Evolutionary conservation across 2,797 vertebrate genomes (phyloP).

Genomic region (Chelmon rostratus): DNA sequence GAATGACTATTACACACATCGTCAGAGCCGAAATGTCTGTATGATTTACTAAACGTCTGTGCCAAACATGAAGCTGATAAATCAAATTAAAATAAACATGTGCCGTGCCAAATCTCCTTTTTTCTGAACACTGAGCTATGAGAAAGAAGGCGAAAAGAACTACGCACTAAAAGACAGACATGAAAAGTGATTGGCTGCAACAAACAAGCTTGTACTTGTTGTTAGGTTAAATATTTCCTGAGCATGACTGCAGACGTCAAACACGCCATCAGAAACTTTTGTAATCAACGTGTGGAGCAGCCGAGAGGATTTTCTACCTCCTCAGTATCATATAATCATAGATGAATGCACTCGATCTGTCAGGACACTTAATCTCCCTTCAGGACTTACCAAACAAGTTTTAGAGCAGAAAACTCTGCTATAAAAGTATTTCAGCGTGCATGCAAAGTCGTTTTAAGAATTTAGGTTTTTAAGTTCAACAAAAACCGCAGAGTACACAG

Average conservation of each 20-base stretch:
- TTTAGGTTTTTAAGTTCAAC: neutral
- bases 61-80: too few relatives aligned
- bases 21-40: too few relatives aligned
- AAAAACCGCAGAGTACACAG: neutral
- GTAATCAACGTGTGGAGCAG: constrained; percentile 8
- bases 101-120: too few relatives aligned
- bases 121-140: neutral
- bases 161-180: neutral
- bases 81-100: too few relatives aligned
- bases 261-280: neutral
- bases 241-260: neutral
- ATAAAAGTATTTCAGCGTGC: neutral
- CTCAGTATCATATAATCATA: constrained; percentile 44
- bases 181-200: neutral
- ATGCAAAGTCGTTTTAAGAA: neutral
- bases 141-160: neutral
- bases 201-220: constrained; percentile 6
- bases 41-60: too few relatives aligned
- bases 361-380: constrained; percentile 26
- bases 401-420: neutral
- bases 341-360: constrained; percentile 33
- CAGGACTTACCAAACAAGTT: constrained; percentile 52
- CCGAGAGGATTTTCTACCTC: neutral
- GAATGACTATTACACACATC: too few relatives aligned
- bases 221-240: neutral